These are phyloP conservation scores for Aethina tumida DNA, from an alignment of 1,140 invertebrate genomes.

Conservation along the genomic window DNA sequence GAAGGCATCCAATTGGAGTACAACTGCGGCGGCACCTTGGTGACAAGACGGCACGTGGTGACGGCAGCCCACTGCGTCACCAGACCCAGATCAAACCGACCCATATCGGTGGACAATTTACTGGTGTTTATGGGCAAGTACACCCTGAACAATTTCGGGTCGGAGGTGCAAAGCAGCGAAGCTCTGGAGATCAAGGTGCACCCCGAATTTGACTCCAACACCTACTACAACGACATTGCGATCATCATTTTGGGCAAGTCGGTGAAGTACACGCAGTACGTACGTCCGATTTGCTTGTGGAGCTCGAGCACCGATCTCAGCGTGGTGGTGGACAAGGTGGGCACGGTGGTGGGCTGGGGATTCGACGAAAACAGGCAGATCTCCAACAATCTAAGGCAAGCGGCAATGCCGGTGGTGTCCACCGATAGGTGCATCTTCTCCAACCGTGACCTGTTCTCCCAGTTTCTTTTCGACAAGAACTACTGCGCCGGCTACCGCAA, in stretches of 20 bases:
- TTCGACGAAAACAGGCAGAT: slow-evolving; percentile 43
- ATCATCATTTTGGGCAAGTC: slow-evolving; percentile 40
- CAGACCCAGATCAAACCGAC: slow-evolving; percentile 17
- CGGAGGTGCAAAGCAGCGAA: slow-evolving; percentile 30
- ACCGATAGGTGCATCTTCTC: slow-evolving; percentile 30
- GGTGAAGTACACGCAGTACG: slow-evolving; percentile 40
- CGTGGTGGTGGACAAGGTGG: slow-evolving; percentile 42
- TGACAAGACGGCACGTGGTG: slow-evolving; percentile 25
- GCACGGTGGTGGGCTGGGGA: slow-evolving; percentile 54
- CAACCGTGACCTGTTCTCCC: slow-evolving; percentile 36
- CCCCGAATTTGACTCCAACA: slow-evolving; percentile 44
- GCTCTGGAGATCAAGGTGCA: slow-evolving; percentile 43
- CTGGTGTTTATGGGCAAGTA: slow-evolving; percentile 37
- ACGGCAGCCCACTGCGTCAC: slow-evolving; percentile 34
- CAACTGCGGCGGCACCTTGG: slow-evolving; percentile 29
- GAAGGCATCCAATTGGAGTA: slow-evolving; percentile 25
- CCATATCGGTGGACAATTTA: slow-evolving; percentile 18
- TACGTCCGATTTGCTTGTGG: slow-evolving; percentile 54
- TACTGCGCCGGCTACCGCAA: slow-evolving; percentile 49
- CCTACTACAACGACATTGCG: slow-evolving; percentile 46
- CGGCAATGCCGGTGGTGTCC: slow-evolving; percentile 30
- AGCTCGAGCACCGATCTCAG: slow-evolving; percentile 34
- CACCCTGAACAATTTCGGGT: slow-evolving; percentile 39
- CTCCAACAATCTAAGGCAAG: slow-evolving; percentile 38
- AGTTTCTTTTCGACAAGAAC: slow-evolving; percentile 46